Base-by-base conservation (phyloP, 37 sponge, comb jelly and placozoan genomes). In the Bolinopsis microptera region DNA sequence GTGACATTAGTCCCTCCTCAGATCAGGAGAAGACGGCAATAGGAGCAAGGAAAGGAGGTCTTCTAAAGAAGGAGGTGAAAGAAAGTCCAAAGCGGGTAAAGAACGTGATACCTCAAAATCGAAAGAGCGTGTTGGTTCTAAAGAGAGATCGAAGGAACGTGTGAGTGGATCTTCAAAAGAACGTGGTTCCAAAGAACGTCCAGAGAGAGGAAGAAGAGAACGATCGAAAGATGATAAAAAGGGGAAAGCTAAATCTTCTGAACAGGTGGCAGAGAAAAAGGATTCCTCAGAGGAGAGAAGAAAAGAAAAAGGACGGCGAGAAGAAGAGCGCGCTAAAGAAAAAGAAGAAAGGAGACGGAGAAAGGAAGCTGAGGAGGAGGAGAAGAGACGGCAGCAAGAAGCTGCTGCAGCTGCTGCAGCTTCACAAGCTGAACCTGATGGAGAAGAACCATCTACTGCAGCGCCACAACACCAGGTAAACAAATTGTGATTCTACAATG, bases 61-160 rank as follows among this genome's bases (percentile, higher is more conserved):
- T 1, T 2, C 1, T 22, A 30, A 3, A 9, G 69, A 69, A 31
- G 38, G 9, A 8, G 48, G 34, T 1, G 76, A 69, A 0, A 76
- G 35, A 27, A 48, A 39, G 69, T 34, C 80, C 1, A 28, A 69
- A 16, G 74, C 80, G 30, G 92, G 40, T 92, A 83, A 74, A 94
- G 93, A 76, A 94, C 88, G 92, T 94, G 83, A 22, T 2, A 83
- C 30, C 32, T 76, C 92, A n/a, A 94, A 94, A 80, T 21, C 69
- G 0, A 38, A 24, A 41, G 69, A 36, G 32, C 38, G 69, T 25
- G 69, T 38, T 27, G 22, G 27, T 8, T 48, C 69, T 3, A 69
- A 37, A 90, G 77, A 61, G 3, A 76, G 68, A 68, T 32, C 24
- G 22, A 41, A 86, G 67, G 68, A 86, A 39, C 41, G 68, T 0